Evolutionary conservation across 2,888 invertebrate species (phyloP).

Genomic region (Diloba caeruleocephala): DNA sequence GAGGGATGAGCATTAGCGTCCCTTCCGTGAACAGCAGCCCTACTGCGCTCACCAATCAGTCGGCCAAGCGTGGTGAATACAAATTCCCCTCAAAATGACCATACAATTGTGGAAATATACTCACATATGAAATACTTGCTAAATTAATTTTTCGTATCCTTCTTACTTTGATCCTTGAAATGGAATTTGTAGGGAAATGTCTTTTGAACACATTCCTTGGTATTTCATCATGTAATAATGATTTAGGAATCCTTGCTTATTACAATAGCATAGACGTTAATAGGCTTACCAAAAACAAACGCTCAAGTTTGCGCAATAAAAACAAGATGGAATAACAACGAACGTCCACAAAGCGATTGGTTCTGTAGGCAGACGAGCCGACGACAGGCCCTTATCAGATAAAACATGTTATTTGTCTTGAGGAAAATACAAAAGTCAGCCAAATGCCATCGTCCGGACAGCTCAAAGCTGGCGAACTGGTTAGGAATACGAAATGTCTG

Average conservation of each 20-base stretch:
- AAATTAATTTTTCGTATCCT: neutral
- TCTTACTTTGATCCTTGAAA: neutral
- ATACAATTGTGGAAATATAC: too few species aligned
- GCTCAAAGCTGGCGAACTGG: conserved; percentile 68
- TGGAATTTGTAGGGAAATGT: neutral
- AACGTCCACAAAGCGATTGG: conserved; percentile 80
- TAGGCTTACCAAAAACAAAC: conserved; percentile 61
- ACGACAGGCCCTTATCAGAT: conserved; percentile 85
- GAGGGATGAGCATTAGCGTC: too few species aligned
- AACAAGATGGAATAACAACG: conserved; percentile 73
- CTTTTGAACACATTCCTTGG: neutral
- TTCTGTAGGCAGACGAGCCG: conserved; percentile 78
- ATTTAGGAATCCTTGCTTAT: conserved; percentile 41
- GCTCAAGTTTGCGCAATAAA: conserved; percentile 67
- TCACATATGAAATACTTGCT: too few species aligned
- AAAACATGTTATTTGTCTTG: conserved; percentile 83
- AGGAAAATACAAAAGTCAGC: conserved; percentile 78
- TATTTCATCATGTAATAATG: conserved; percentile 16
- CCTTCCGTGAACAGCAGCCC: too few species aligned
- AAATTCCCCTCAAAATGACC: too few species aligned
- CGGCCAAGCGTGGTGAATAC: too few species aligned
- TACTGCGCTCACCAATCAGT: too few species aligned
- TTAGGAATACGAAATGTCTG: conserved; percentile 70
- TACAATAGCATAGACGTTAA: conserved; percentile 48
- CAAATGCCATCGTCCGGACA: conserved; percentile 74